phyloP scores from a whole-genome alignment of 2,797 vertebrate species.

The Enteromius thamalakanensis region DNA sequence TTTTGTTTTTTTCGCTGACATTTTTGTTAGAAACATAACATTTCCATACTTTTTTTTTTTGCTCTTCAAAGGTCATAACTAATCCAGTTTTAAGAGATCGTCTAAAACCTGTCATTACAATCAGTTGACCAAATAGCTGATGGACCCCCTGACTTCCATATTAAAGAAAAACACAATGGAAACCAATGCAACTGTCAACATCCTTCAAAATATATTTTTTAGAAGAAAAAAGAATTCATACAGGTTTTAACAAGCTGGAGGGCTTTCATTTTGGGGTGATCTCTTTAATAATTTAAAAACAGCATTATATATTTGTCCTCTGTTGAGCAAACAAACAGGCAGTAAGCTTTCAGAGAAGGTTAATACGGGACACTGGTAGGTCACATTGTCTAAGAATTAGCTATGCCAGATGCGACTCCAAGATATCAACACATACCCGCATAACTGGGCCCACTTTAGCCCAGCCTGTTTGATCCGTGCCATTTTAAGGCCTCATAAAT shows the following conservation, averaged over 20 bases:
- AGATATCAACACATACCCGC: conserved; percentile 35
- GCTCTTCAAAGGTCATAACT: background rate
- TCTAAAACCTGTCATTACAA: background rate
- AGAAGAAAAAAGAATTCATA: background rate
- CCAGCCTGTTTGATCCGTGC: conserved; percentile 66
- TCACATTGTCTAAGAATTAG: conserved; percentile 37
- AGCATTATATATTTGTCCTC: background rate
- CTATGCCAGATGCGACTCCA: conserved; percentile 15
- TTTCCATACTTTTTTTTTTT: background rate
- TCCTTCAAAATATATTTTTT: background rate
- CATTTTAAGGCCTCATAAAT: conserved; percentile 71
- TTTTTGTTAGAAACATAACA: background rate
- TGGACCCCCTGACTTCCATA: background rate
- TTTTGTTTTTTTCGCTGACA: background rate
- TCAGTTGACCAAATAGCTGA: background rate
- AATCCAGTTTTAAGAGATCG: background rate
- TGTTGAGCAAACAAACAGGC: background rate
- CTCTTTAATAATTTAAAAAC: background rate
- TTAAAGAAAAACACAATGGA: background rate
- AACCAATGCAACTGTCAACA: background rate
- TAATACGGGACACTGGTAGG: conserved; percentile 8
- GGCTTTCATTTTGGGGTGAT: background rate
- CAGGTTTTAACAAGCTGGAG: background rate
- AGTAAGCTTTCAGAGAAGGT: background rate
- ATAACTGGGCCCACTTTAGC: conserved; percentile 56